These are phyloP conservation scores for Blera fallax DNA, from an alignment of 2,888 invertebrate genomes.

Conservation along the genomic window DNA sequence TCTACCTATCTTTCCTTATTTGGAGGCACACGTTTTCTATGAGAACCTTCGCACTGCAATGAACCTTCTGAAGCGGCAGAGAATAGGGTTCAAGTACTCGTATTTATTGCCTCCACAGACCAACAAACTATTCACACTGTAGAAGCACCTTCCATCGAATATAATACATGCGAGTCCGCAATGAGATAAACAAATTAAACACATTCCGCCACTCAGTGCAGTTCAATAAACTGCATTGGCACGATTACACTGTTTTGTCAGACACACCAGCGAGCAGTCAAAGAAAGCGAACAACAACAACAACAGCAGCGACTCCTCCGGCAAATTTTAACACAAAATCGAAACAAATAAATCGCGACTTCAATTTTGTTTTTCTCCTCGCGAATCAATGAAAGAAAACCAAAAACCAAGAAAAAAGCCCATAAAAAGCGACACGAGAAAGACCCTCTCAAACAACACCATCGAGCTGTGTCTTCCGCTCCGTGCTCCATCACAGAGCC, in stretches of 20 bases:
- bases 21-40: no score
- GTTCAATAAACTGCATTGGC: slow-evolving; percentile 63
- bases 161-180: background rate
- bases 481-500: slow-evolving; percentile 44
- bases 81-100: no score
- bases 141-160: background rate
- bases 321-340: slow-evolving; percentile 65
- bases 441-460: slow-evolving; percentile 45
- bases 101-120: no score
- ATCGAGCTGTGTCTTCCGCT: slow-evolving; percentile 38
- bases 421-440: slow-evolving; percentile 57
- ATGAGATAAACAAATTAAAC: slow-evolving; percentile 50
- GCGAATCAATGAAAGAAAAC: slow-evolving; percentile 53
- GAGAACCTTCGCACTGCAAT: no score
- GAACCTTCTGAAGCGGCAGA: no score
- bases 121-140: no score
- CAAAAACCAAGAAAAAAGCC: slow-evolving; percentile 35
- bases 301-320: slow-evolving; percentile 32
- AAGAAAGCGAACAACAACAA: slow-evolving; percentile 31
- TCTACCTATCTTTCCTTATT: no score
- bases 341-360: slow-evolving; percentile 74
- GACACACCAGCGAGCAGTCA: slow-evolving; percentile 51
- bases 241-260: slow-evolving; percentile 69
- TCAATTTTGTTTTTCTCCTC: slow-evolving; percentile 61
- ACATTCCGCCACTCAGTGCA: slow-evolving; percentile 41